A percentile compares a stretch with the other conserved stretches of the same genome.
These are phyloP conservation scores for Brachirus orientalis DNA, from an alignment of 2,113 vertebrate species.

Conservation along the genomic window DNA sequence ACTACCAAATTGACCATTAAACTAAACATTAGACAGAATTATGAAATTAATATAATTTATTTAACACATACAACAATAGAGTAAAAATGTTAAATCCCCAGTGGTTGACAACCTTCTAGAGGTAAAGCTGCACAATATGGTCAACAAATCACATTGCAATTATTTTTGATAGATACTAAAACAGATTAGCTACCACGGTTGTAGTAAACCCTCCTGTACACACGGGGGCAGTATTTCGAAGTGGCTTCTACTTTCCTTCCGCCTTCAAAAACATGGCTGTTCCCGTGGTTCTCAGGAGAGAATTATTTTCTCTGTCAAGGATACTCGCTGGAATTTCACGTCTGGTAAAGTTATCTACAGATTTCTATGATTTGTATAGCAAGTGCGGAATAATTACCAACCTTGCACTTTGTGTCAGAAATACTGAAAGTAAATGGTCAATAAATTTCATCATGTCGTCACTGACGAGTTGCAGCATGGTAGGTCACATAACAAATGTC, in stretches of 20 bases:
- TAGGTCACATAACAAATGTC: conserved; percentile 6
- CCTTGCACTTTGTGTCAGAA: neutral
- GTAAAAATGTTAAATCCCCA: too few species aligned
- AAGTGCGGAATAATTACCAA: neutral
- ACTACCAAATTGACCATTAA: too few species aligned
- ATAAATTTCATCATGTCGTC: neutral
- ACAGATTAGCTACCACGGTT: too few species aligned
- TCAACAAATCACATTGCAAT: too few species aligned
- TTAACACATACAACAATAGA: too few species aligned
- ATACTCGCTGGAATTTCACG: conserved; percentile 40
- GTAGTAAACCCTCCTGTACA: conserved; percentile 35
- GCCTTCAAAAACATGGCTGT: conserved; percentile 71
- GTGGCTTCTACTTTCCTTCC: neutral
- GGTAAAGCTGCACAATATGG: too few species aligned
- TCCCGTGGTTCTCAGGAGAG: conserved; percentile 38
- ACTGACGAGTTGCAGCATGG: neutral
- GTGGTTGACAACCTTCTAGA: too few species aligned
- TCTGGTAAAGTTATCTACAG: conserved; percentile 53
- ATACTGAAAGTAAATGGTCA: neutral
- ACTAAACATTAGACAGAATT: too few species aligned
- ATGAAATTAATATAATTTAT: too few species aligned
- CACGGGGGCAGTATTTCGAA: conserved; percentile 26
- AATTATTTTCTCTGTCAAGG: conserved; percentile 58
- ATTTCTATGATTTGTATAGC: neutral
- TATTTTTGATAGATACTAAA: too few species aligned